phyloP scores from a whole-genome alignment of 2,797 vertebrate genomes.

The Pempheris klunzingeri region DNA sequence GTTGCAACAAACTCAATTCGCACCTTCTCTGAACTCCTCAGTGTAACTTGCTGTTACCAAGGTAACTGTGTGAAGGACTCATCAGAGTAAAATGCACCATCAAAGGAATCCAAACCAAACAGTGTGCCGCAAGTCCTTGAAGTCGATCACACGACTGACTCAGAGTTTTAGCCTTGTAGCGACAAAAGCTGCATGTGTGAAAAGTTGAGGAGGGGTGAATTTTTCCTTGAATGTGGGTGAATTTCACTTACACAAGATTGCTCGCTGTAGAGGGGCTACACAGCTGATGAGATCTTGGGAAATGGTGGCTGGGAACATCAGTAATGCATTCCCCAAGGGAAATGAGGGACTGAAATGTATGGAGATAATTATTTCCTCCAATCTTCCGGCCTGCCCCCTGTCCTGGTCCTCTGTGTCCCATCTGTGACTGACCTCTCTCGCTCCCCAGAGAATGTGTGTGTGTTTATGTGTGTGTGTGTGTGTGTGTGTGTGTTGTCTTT shows the following conservation, averaged over 20 bases:
- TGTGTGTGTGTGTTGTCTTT: background rate
- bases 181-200: conserved; percentile 21
- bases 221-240: conserved; percentile 5
- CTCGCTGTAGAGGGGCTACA: background rate
- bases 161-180: conserved; percentile 5
- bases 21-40: conserved; percentile 76
- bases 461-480: conserved; percentile 28
- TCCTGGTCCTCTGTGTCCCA: conserved; percentile 53
- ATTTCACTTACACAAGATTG: conserved; percentile 17
- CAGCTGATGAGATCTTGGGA: conserved; percentile 46
- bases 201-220: conserved; percentile 29
- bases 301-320: conserved; percentile 59
- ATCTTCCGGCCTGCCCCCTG: conserved; percentile 68
- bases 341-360: conserved; percentile 72
- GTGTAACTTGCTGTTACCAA: conserved; percentile 80
- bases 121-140: conserved; percentile 53
- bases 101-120: conserved; percentile 55
- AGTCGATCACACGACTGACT: conserved; percentile 18
- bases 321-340: conserved; percentile 60
- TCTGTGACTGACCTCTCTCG: conserved; percentile 58
- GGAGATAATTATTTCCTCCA: conserved; percentile 80
- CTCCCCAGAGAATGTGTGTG: conserved; percentile 51
- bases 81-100: conserved; percentile 48
- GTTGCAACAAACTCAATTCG: conserved; percentile 71
- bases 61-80: conserved; percentile 72